Evolutionary conservation across 1,140 invertebrate genomes (phyloP).

Genomic region (Zeugodacus cucurbitae): DNA sequence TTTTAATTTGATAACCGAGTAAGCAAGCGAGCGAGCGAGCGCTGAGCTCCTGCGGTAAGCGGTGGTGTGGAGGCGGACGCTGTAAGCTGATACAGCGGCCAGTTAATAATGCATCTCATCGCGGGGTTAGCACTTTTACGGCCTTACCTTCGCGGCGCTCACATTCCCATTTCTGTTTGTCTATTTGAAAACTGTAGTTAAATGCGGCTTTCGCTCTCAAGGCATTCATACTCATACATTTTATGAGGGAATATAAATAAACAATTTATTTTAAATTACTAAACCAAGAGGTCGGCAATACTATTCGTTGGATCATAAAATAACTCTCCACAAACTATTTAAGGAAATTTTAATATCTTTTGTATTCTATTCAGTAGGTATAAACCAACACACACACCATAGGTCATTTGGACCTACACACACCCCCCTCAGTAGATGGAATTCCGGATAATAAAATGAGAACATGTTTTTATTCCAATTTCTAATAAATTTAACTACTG

Average conservation of each 20-base stretch:
- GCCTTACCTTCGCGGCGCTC: not conserved
- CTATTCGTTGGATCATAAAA: not conserved
- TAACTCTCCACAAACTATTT: too few species aligned
- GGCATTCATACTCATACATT: not conserved
- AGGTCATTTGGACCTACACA: too few species aligned
- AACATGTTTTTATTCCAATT: too few species aligned
- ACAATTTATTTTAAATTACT: not conserved
- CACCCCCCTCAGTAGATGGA: too few species aligned
- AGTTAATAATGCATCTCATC: slow-evolving; percentile 22
- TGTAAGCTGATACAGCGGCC: not conserved
- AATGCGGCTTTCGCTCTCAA: not conserved
- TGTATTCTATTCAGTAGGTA: too few species aligned
- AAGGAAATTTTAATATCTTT: too few species aligned
- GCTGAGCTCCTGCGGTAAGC: not conserved
- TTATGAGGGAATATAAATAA: not conserved
- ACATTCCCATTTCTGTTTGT: not conserved
- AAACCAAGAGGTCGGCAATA: not conserved
- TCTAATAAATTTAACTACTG: too few species aligned
- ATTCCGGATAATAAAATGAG: too few species aligned
- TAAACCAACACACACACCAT: too few species aligned
- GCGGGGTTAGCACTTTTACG: not conserved
- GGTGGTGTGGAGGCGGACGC: not conserved
- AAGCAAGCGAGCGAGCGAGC: not conserved
- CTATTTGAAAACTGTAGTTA: not conserved
- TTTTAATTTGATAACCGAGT: slow-evolving; percentile 42